Evolutionary conservation across 2,888 invertebrate species (phyloP).

Genomic region (Dione juno): DNA sequence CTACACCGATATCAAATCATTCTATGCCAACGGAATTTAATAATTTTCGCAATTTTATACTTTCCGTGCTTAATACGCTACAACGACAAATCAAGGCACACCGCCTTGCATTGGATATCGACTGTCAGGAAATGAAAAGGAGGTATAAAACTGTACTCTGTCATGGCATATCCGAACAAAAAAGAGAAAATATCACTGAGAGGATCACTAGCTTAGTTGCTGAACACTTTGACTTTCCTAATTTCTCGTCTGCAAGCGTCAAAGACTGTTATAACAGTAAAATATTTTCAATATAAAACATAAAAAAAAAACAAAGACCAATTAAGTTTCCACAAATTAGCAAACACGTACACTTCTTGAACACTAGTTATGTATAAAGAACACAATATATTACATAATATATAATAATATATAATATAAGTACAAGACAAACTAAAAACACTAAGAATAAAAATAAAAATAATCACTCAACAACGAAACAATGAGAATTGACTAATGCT

Average conservation of each 20-base stretch:
- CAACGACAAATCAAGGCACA: background rate
- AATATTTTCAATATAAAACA: too few species aligned
- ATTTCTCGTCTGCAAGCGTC: constrained; percentile 1
- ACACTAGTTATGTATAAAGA: too few species aligned
- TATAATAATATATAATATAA: too few species aligned
- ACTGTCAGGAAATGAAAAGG: constrained; percentile 5
- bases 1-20: background rate
- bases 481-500: too few species aligned
- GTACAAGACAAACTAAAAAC: too few species aligned
- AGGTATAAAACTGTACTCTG: background rate
- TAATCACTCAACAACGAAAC: too few species aligned
- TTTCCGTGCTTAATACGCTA: too few species aligned
- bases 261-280: constrained; percentile 13
- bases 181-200: background rate
- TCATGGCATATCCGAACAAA: background rate
- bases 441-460: too few species aligned
- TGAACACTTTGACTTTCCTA: background rate
- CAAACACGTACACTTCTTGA: too few species aligned
- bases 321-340: too few species aligned
- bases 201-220: background rate
- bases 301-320: too few species aligned
- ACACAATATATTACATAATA: too few species aligned
- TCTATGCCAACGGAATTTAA: background rate
- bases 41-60: background rate
- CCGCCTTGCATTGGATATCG: background rate